phyloP scores from a whole-genome alignment of 2,888 invertebrate species.

The Pachycephus smyrnensis region DNA sequence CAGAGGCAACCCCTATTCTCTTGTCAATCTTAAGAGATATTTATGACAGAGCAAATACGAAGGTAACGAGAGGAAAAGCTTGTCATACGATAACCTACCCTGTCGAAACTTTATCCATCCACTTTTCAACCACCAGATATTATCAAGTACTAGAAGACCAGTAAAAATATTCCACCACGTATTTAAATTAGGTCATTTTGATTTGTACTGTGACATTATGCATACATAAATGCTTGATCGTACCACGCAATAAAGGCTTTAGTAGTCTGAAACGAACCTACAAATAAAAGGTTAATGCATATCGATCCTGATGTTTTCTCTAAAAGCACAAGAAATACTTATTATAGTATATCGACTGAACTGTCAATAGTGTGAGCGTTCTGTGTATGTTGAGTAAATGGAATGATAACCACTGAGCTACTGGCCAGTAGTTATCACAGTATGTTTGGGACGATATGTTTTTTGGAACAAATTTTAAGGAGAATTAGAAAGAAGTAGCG shows the following conservation, averaged over 20 bases:
- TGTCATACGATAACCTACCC: not conserved
- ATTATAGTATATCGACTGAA: not conserved
- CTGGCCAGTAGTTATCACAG: no score
- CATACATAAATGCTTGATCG: not conserved
- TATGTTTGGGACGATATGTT: no score
- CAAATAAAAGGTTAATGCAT: not conserved
- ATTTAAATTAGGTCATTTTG: not conserved
- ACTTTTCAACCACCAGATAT: not conserved
- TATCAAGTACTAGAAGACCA: not conserved
- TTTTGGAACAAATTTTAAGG: no score
- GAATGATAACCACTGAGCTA: no score
- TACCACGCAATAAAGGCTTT: not conserved
- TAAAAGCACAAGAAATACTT: not conserved
- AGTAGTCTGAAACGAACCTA: not conserved
- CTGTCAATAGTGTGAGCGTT: not conserved
- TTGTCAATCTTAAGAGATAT: slow-evolving; percentile 22
- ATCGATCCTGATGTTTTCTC: not conserved
- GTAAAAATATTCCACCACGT: not conserved
- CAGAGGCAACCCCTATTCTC: slow-evolving; percentile 14
- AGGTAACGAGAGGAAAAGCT: not conserved
- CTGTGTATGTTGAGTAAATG: no score
- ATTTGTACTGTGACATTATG: not conserved
- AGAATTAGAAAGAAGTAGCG: no score
- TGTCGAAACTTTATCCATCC: not conserved
- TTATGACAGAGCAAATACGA: slow-evolving; percentile 3